Evolutionary conservation across 2,113 vertebrate genomes (phyloP).

Genomic region (Ciconia maguari): DNA sequence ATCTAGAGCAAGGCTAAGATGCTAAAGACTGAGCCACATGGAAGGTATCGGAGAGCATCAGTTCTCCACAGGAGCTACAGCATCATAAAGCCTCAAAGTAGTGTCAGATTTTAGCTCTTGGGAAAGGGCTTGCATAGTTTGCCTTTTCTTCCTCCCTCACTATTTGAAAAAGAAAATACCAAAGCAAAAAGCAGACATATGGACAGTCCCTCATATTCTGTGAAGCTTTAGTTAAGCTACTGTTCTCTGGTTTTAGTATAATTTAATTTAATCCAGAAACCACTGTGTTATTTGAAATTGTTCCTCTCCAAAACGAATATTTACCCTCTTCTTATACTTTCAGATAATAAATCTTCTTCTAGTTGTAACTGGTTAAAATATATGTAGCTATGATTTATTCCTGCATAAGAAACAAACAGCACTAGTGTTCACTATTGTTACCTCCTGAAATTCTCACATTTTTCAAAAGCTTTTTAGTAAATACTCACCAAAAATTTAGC

Average conservation of each 20-base stretch:
- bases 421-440: neutral
- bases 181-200: neutral
- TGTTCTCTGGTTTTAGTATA: neutral
- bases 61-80: neutral
- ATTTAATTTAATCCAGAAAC: neutral
- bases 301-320: neutral
- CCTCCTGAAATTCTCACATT: neutral
- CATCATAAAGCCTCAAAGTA: neutral
- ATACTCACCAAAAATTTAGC: neutral
- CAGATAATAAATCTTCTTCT: neutral
- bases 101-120: neutral
- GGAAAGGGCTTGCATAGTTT: neutral
- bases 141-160: neutral
- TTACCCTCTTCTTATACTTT: neutral
- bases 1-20: neutral
- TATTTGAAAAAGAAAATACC: neutral
- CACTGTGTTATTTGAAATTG: neutral
- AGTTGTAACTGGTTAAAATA: neutral
- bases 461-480: neutral
- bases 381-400: neutral
- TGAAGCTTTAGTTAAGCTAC: neutral
- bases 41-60: neutral
- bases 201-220: neutral
- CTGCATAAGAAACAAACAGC: neutral
- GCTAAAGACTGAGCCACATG: neutral